These are phyloP conservation scores for Trematocara nigrifrons DNA, from an alignment of 2,113 vertebrate species.

Conservation along the genomic window DNA sequence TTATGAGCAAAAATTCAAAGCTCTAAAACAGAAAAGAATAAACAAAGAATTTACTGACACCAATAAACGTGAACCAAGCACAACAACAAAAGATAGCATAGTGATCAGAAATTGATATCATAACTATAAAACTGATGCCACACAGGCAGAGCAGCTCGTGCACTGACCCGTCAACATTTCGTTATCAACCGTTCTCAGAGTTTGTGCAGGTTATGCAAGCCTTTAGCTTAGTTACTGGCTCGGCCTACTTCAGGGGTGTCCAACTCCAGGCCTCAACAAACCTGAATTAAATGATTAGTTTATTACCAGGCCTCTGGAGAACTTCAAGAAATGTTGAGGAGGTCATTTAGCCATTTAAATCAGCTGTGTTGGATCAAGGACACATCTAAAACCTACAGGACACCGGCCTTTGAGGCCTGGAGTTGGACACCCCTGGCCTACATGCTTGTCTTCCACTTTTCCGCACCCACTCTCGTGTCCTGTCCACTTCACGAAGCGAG, in stretches of 20 bases:
- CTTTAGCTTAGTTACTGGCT: neutral
- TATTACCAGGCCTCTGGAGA: neutral
- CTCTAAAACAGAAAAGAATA: neutral
- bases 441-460: neutral
- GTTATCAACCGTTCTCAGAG: neutral
- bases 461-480: accelerated
- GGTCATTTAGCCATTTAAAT: neutral
- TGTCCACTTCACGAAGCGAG: neutral
- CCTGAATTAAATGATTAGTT: neutral
- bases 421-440: neutral
- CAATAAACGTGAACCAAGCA: neutral
- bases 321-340: neutral
- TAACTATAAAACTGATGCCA: neutral
- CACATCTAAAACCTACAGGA: neutral
- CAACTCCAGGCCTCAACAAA: neutral
- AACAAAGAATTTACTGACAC: neutral
- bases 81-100: neutral
- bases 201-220: neutral
- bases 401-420: accelerated
- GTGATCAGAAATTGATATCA: neutral
- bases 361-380: neutral
- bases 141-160: neutral
- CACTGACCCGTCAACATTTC: neutral
- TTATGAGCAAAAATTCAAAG: neutral
- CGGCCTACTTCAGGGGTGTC: neutral